These are phyloP conservation scores for Sebastes umbrosus DNA, from an alignment of 2,797 vertebrate genomes.

Conservation along the genomic window DNA sequence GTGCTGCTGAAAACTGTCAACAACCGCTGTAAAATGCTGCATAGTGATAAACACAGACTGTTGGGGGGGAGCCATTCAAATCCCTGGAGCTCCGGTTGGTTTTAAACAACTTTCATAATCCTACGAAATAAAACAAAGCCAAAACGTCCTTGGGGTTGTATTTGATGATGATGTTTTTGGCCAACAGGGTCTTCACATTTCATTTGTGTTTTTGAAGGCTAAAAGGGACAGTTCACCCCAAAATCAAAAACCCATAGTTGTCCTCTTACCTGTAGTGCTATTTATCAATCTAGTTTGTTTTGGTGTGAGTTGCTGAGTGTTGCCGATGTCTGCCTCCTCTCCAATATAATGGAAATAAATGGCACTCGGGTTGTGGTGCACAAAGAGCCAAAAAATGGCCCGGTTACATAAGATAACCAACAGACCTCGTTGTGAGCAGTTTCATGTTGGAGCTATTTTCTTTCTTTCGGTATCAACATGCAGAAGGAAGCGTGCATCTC, in stretches of 20 bases:
- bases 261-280: background rate
- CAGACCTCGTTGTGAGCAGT: no score
- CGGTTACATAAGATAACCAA: no score
- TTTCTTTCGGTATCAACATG: no score
- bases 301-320: background rate
- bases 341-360: no score
- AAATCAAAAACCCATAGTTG: background rate
- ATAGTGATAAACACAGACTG: slow-evolving; percentile 30
- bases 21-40: slow-evolving; percentile 27
- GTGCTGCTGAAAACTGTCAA: slow-evolving; percentile 42
- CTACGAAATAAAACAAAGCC: background rate
- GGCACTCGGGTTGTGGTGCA: no score
- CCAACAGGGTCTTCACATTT: no score
- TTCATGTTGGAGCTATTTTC: no score
- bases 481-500: no score
- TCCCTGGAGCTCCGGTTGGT: background rate
- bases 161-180: background rate
- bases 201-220: background rate
- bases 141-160: background rate
- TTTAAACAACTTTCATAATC: background rate
- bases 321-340: no score
- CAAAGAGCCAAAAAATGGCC: no score
- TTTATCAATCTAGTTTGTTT: background rate
- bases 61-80: background rate
- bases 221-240: background rate